Conservation (phyloP, 2,113 vertebrate species). For the Odocoileus hemionus region DNA sequence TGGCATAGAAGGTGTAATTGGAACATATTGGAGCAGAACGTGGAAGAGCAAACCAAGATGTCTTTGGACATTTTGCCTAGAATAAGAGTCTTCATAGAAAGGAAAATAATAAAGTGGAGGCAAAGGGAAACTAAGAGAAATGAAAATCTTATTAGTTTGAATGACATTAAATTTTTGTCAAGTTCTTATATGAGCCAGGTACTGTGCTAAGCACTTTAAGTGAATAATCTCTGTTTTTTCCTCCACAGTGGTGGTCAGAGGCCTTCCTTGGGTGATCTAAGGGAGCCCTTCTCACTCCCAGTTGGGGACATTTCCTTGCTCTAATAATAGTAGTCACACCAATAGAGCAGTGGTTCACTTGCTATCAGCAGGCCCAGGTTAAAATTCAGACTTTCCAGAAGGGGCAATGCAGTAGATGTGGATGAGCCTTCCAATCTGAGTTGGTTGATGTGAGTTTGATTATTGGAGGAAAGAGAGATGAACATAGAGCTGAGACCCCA, state of each 20-base stretch:
- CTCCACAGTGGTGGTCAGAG: background rate
- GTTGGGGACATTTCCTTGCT: background rate
- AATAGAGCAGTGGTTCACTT: background rate
- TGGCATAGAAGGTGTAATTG: background rate
- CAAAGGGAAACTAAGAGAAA: background rate
- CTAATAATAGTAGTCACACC: background rate
- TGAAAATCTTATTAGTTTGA: background rate
- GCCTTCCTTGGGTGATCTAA: background rate
- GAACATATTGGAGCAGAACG: background rate
- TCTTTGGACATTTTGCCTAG: background rate
- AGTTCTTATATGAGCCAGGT: background rate
- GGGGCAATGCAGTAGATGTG: background rate
- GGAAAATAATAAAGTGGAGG: background rate
- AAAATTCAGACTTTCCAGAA: background rate
- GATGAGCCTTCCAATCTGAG: background rate
- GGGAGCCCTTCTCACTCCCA: too few species aligned
- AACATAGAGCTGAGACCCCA: background rate
- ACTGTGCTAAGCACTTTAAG: background rate
- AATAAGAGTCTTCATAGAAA: background rate
- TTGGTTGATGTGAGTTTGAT: background rate
- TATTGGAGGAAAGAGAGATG: background rate
- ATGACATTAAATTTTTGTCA: background rate
- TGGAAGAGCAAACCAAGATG: background rate
- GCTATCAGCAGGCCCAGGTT: background rate
- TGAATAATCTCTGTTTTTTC: background rate